phyloP scores from a whole-genome alignment of 1,140 invertebrate genomes.

The Drosophila neocordata region DNA sequence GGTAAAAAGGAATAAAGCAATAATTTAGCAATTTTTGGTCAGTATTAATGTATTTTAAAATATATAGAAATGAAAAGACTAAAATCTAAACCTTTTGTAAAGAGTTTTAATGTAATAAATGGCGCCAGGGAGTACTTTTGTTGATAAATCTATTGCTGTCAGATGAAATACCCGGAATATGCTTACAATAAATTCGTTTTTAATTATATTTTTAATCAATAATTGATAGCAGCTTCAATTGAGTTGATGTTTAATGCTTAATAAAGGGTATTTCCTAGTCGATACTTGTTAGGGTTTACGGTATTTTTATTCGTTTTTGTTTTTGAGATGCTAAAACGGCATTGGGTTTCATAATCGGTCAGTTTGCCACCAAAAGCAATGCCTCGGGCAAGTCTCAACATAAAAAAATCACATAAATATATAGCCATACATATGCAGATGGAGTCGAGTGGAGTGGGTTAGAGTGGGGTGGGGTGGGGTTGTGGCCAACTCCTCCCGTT shows the following conservation, averaged over 20 bases:
- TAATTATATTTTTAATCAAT: no score
- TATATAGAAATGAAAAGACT: no score
- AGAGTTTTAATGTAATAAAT: no score
- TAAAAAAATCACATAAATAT: conserved; percentile 39
- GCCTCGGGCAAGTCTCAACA: conserved; percentile 10
- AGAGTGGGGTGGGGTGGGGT: not conserved
- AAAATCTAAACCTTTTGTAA: no score
- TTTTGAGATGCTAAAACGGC: conserved; percentile 5
- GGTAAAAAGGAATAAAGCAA: no score
- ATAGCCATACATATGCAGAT: conserved; percentile 20
- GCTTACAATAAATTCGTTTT: no score
- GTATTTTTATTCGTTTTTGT: conserved; percentile 15
- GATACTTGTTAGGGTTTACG: not conserved
- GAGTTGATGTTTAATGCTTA: not conserved
- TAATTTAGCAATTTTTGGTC: no score
- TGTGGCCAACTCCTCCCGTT: not conserved
- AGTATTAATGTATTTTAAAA: no score
- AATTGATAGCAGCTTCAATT: no score
- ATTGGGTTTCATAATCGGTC: conserved; percentile 66
- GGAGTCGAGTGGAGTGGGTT: not conserved
- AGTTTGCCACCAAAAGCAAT: conserved; percentile 18
- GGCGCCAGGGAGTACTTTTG: no score
- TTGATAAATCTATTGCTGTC: no score
- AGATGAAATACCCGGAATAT: no score
- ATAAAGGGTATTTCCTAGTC: not conserved